Evolutionary conservation across 2,888 invertebrate species (phyloP).

Genomic region (Caenorhabditis sulstoni): DNA sequence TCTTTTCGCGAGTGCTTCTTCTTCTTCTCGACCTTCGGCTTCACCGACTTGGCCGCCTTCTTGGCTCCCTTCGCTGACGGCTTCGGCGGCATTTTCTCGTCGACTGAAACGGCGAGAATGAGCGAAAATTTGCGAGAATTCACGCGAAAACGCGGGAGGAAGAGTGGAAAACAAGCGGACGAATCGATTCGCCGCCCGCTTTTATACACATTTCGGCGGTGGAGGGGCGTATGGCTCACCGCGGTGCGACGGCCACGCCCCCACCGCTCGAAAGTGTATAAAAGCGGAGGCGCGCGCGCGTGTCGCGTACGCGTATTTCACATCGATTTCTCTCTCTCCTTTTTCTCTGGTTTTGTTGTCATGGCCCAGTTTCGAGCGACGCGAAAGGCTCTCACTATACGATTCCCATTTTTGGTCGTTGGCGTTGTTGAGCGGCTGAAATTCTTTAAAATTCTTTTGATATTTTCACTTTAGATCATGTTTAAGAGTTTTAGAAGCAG

Average conservation of each 20-base stretch:
- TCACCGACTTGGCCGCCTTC: constrained; percentile 73
- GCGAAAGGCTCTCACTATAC: too few relatives aligned
- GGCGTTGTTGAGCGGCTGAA: too few relatives aligned
- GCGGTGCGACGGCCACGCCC: neutral
- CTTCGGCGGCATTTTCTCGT: constrained; percentile 36
- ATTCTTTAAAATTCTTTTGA: too few relatives aligned
- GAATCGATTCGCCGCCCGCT: constrained; percentile 7
- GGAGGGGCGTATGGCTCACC: too few relatives aligned
- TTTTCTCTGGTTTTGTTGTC: too few relatives aligned
- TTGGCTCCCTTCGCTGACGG: constrained; percentile 53
- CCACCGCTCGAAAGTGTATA: constrained; percentile 37
- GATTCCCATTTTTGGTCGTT: neutral
- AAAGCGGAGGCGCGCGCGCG: constrained; percentile 31
- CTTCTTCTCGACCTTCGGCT: constrained; percentile 78
- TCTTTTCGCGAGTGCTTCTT: constrained; percentile 75
- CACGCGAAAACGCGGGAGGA: neutral
- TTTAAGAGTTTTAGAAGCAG: too few relatives aligned
- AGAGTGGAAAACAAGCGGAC: too few relatives aligned
- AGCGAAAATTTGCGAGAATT: too few relatives aligned
- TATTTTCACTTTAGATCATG: too few relatives aligned
- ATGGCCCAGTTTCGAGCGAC: neutral
- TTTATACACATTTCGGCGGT: too few relatives aligned
- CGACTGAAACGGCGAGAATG: neutral
- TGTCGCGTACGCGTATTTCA: constrained; percentile 24
- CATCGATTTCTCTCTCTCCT: constrained; percentile 14